Percentiles rank a stretch among this genome's conserved stretches.
Evolutionary conservation across 2,113 vertebrate species (phyloP).

Genomic region (Platichthys stellatus): DNA sequence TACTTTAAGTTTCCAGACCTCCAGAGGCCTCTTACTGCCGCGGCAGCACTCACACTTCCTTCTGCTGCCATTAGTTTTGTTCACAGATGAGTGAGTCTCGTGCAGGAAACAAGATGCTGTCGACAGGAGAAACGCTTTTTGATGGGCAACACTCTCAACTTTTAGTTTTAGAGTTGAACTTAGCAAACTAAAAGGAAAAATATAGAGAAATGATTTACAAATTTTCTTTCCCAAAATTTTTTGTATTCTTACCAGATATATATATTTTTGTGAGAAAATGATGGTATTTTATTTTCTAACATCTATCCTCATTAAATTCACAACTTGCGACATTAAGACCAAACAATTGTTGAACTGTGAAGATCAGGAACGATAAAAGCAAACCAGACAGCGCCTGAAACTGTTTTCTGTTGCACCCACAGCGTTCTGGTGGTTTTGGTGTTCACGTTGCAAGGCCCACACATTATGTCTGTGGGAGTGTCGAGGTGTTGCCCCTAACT

Average conservation of each 20-base stretch:
- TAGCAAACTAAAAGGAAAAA: neutral
- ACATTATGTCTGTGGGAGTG: slow-evolving; percentile 32
- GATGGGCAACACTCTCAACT: neutral
- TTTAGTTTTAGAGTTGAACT: neutral
- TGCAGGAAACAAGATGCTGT: neutral
- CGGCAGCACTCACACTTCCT: slow-evolving; percentile 43
- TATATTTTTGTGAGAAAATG: too few relatives aligned
- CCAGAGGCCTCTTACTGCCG: slow-evolving; percentile 30
- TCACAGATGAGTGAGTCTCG: slow-evolving; percentile 41
- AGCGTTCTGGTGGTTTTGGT: slow-evolving; percentile 20
- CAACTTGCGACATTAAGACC: too few relatives aligned
- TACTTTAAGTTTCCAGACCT: slow-evolving; percentile 14
- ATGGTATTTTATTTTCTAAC: too few relatives aligned
- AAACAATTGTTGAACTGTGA: too few relatives aligned
- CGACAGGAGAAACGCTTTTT: neutral
- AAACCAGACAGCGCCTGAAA: slow-evolving; percentile 24
- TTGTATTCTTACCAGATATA: too few relatives aligned
- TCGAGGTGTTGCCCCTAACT: slow-evolving; percentile 34
- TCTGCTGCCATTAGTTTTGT: slow-evolving; percentile 28
- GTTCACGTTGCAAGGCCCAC: slow-evolving; percentile 45
- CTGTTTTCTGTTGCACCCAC: slow-evolving; percentile 11
- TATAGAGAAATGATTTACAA: too few relatives aligned
- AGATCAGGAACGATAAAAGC: neutral
- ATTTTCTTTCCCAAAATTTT: too few relatives aligned
- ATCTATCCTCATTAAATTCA: too few relatives aligned